A percentile compares a stretch with the other conserved stretches of the same genome.
Evolutionary conservation across 2,797 vertebrate genomes (phyloP).

Genomic region (Spinus olivaceus): DNA sequence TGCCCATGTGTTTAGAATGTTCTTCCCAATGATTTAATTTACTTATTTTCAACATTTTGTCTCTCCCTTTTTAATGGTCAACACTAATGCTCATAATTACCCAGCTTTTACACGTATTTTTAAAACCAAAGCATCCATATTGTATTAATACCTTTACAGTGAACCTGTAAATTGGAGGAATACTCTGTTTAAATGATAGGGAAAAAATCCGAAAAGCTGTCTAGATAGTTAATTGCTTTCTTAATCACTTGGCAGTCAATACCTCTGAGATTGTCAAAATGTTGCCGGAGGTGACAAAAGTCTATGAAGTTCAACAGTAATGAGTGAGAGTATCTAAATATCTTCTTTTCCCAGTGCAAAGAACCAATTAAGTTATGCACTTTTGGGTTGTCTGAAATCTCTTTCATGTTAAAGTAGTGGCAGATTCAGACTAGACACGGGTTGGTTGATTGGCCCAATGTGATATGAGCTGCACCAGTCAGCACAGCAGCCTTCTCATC

Average conservation of each 20-base stretch:
- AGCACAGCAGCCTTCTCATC: not conserved
- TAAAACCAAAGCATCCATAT: not conserved
- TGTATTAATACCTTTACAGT: not conserved
- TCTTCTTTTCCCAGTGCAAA: not conserved
- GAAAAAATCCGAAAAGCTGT: not conserved
- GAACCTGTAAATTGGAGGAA: not conserved
- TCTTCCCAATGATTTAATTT: not conserved
- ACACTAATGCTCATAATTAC: not conserved
- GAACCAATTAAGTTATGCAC: not conserved
- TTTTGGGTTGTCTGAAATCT: not conserved
- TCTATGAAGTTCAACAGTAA: not conserved
- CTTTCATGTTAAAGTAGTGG: not conserved
- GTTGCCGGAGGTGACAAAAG: not conserved
- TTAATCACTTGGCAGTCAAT: conserved; percentile 1
- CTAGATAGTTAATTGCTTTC: not conserved
- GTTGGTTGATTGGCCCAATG: not conserved
- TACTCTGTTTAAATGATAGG: not conserved
- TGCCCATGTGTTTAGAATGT: not conserved
- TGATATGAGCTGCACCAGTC: not conserved
- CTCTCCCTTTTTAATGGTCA: not conserved
- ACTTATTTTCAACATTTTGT: not conserved
- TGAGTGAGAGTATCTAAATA: not conserved
- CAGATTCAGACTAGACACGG: not conserved
- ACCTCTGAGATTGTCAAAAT: not conserved
- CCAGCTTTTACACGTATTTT: not conserved